Percentiles rank a stretch among this genome's conserved stretches.
These are phyloP conservation scores for Drosophila rubida DNA, from an alignment of 2,888 invertebrate genomes.

Conservation along the genomic window DNA sequence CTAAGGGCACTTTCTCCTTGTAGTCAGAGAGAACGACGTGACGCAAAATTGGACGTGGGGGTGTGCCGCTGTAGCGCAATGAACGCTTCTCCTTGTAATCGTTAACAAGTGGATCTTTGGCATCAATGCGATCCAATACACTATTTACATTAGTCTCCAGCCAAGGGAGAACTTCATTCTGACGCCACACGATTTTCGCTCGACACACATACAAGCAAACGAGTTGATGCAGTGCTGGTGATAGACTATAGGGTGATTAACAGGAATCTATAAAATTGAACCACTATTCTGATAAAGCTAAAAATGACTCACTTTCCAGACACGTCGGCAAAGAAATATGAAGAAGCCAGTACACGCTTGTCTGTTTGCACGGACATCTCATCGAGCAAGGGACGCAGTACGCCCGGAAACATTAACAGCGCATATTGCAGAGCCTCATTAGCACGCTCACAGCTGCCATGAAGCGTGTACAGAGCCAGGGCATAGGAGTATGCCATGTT, in stretches of 20 bases:
- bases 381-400: slow-evolving; percentile 90
- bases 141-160: slow-evolving; percentile 89
- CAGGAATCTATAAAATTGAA: slow-evolving; percentile 22
- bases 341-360: slow-evolving; percentile 86
- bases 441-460: slow-evolving; percentile 85
- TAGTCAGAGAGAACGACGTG: slow-evolving; percentile 85
- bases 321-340: slow-evolving; percentile 82
- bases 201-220: slow-evolving; percentile 90
- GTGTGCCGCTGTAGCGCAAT: slow-evolving; percentile 78
- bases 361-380: slow-evolving; percentile 91
- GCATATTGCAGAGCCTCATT: slow-evolving; percentile 90
- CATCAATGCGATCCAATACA: slow-evolving; percentile 88
- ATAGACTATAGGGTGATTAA: slow-evolving; percentile 84
- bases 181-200: slow-evolving; percentile 92
- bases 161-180: slow-evolving; percentile 90
- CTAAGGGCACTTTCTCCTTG: slow-evolving; percentile 85
- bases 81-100: slow-evolving; percentile 87
- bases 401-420: slow-evolving; percentile 92
- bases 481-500: slow-evolving; percentile 94
- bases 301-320: slow-evolving; percentile 76
- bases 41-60: slow-evolving; percentile 83
- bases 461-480: slow-evolving; percentile 88
- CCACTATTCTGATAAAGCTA: neutral
- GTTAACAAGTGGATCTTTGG: slow-evolving; percentile 87
- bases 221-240: slow-evolving; percentile 89